Evolutionary conservation across 2,888 invertebrate species (phyloP), one percentile per base, ranked within the genome.

Genomic region (Spilosoma lubricipeda): DNA sequence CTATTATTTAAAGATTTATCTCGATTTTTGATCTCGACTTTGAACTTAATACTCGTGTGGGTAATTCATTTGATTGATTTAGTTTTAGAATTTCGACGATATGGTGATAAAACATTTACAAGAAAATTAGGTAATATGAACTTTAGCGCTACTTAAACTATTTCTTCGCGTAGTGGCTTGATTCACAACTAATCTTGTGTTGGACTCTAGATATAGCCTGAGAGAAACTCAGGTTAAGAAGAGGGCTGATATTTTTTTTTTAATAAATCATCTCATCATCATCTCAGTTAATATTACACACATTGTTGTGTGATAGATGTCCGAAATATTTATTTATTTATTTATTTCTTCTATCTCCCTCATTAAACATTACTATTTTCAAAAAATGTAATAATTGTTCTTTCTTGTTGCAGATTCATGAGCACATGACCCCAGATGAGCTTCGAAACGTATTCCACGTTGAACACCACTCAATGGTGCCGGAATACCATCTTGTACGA

Each of bases 341-440:
- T n/a, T n/a, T n/a, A n/a, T n/a, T n/a, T 30, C 63, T 63, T 63
- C 30, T 15, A 18, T 63, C 8, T 4, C 13, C 4, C 13, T 2
- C 63, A 7, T 63, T 30, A 15, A 1, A 5, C 15, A 18, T 63
- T 0, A 4, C 15, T 63, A 15, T 18, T 30, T n/a, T 18, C 1
- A 5, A 30, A 9, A 39, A 9, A 39, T 11, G 59, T 27, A 70
- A 70, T 15, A 56, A 59, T 59, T 36, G 18, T 18, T 39, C 8
- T 59, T 59, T 18, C 85, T 87, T 92, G 90, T 91, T 97, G 71
- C 97, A 98, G 98, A 97, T 98, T 90, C 98, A 99, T 96, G 98
- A 98, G 95, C 97, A 97, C 91, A 98, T 99, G 98, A 97, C 98
- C 84, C 93, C 97, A 89, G 97, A 98, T 80, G 98, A 99, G 95